Percentiles rank a stretch among this genome's conserved stretches.
Evolutionary conservation across 2,113 vertebrate species (phyloP).

Genomic region (Caracal caracal): DNA sequence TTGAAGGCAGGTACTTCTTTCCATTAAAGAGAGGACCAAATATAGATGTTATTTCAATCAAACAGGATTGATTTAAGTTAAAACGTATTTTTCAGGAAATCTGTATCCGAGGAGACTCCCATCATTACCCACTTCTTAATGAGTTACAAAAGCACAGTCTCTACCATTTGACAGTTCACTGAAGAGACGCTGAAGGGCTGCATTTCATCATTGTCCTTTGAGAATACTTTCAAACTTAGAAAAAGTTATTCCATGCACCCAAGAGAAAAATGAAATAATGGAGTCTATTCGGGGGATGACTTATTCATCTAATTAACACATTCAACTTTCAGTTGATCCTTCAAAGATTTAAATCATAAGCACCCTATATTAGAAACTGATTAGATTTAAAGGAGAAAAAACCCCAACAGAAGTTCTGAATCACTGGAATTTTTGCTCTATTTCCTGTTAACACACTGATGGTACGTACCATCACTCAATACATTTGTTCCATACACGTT

Average conservation of each 20-base stretch:
- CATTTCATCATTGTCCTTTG: constrained; percentile 35
- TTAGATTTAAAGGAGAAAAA: constrained; percentile 6
- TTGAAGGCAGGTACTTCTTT: constrained; percentile 19
- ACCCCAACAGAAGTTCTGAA: constrained; percentile 81
- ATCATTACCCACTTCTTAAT: neutral
- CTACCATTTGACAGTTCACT: neutral
- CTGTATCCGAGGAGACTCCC: neutral
- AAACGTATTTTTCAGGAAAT: constrained; percentile 45
- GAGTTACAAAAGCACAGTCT: constrained; percentile 37
- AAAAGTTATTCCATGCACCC: constrained; percentile 47
- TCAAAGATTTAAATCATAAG: constrained; percentile 82
- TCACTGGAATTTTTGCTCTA: constrained; percentile 86
- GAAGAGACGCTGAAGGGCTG: neutral
- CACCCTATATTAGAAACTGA: constrained; percentile 62
- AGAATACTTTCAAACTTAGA: constrained; percentile 49
- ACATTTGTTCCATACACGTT: constrained; percentile 61
- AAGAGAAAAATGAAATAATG: constrained; percentile 25
- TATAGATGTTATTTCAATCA: constrained; percentile 51
- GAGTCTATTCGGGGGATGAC: neutral
- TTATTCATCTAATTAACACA: constrained; percentile 48
- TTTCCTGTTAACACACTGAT: constrained; percentile 86
- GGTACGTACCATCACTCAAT: constrained; percentile 78
- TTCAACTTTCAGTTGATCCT: constrained; percentile 75
- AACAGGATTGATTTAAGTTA: neutral
- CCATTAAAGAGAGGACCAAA: constrained; percentile 54